These are phyloP conservation scores for Epinephelus malabaricus DNA, from an alignment of 2,797 vertebrate species.

Conservation along the genomic window DNA sequence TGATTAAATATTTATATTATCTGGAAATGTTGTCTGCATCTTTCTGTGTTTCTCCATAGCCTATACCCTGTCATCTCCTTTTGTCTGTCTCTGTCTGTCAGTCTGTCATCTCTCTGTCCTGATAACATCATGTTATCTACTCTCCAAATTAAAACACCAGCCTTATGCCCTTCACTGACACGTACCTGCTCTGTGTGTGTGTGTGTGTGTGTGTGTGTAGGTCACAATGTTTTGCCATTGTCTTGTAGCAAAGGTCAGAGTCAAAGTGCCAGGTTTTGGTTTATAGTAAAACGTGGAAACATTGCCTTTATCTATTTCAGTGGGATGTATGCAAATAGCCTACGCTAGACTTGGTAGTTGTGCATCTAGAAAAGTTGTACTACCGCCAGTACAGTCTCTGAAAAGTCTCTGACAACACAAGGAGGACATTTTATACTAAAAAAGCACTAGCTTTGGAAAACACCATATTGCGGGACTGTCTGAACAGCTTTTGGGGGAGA, in stretches of 20 bases:
- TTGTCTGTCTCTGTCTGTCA: slow-evolving; percentile 35
- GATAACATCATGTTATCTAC: slow-evolving; percentile 93
- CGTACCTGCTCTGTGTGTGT: slow-evolving; percentile 29
- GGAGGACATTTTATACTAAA: too few species aligned
- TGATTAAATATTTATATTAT: slow-evolving; percentile 32
- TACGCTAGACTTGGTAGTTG: not conserved
- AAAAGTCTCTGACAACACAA: too few species aligned
- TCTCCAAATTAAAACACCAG: slow-evolving; percentile 88
- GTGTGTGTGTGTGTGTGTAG: slow-evolving; percentile 35
- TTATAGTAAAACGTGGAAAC: not conserved
- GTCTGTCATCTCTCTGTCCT: slow-evolving; percentile 55
- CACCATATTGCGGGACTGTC: too few species aligned
- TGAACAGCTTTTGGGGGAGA: too few species aligned
- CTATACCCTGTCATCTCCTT: not conserved
- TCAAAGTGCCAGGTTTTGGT: not conserved
- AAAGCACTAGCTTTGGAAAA: too few species aligned
- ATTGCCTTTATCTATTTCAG: not conserved
- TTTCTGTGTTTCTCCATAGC: slow-evolving; percentile 10
- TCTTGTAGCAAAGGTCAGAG: slow-evolving; percentile 35
- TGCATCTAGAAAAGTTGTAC: not conserved
- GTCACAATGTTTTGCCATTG: slow-evolving; percentile 46
- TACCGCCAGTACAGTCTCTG: not conserved
- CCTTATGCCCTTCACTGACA: slow-evolving; percentile 88
- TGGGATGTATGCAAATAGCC: not conserved
- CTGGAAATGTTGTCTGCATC: slow-evolving; percentile 46